Evolutionary conservation across 1,140 invertebrate species (phyloP), one percentile per base, ranked within the genome.

Genomic region (Gryon sp.): DNA sequence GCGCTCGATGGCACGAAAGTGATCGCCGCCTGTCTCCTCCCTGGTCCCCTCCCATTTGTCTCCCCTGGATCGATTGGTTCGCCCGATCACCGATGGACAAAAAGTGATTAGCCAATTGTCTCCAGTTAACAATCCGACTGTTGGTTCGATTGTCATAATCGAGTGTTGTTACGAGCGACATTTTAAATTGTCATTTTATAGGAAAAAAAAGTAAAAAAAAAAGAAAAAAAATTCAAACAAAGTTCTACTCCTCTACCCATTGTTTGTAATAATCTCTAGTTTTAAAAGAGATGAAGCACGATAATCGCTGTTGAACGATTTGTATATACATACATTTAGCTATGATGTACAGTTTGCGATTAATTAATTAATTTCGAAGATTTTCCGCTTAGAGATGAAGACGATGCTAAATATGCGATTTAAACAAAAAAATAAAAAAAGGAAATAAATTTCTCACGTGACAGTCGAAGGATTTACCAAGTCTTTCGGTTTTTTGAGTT

Each of bases 11-110:
- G 81, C 76, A 81, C 63, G 76, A 81, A 81, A 73, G 80, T 68
- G 75, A 83, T 80, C 82, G 79, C 81, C 80, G 78, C 82, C 81
- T 84, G 78, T 86, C 80, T 82, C 82, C 70, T 7, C 66, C 68
- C 18, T 43, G 4, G 20, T 15, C n/a, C 24, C 19, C 48, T 28
- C 28, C 28, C 38, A 24, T 75, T 28, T 34, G 15, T 38, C 26
- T n/a, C 36, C 19, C 9, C 28, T 5, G 30, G n/a, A n/a, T 52
- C 12, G 36, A 41, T 12, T 34, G 32, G n/a, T n/a, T n/a, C n/a
- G n/a, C n/a, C n/a, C 11, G 38, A 26, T 28, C 41, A 38, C 41
- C 32, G 2, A 22, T 18, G 9, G 45, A 20, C 7, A 9, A 63
- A 16, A 14, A n/a, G n/a, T 3, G 24, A 45, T 53, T 55, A 55